Base-by-base conservation (phyloP, 2,888 invertebrate genomes). In the Drosophila nigricruria region DNA sequence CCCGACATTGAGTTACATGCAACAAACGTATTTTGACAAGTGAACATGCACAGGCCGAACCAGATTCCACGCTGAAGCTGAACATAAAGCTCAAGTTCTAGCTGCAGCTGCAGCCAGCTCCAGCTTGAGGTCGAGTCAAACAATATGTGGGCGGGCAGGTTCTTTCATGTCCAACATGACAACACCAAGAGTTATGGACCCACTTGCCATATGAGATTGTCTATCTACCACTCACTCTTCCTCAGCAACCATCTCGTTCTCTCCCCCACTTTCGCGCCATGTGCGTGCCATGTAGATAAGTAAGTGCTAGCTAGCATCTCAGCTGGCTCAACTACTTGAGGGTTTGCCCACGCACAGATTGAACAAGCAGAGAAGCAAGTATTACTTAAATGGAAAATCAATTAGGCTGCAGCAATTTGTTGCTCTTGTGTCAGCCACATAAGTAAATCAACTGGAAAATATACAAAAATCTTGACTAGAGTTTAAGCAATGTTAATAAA, bases 21-120 rank as follows among this genome's bases (percentile, higher is more conserved):
- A 85, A 77, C 88, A 84, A 88, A 84, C 83, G 88, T 77, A 88
- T 84, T 84, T 84, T 88, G 84, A 84, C 88, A 84, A 88, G 83
- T 80, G 86, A 85, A 85, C 84, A 84, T 82, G 86, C 82, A 74
- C 82, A 61, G 76, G 57, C 69, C 72, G 61, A 59, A 27, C 56
- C 67, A 59, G 68, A 81, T 61, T 66, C 59, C 56, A 25, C 68
- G 67, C 40, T 63, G 34, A 36, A 65, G 49, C 45, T 47, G 42
- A 52, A 70, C 14, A 42, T 25, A 62, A 52, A 38, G 47, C 65
- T 40, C 23, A 20, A 53, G 52, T 38, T 45, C 34, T 12, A 58
- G 16, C 49, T 43, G 12, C 40, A 38, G 20, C 42, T 50, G 18
- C 42, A 53, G 38, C 30, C 43, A 61, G n/a, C 42, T 50, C 20